Conservation (phyloP, 2,113 vertebrate genomes). For the Asarcornis scutulata region DNA sequence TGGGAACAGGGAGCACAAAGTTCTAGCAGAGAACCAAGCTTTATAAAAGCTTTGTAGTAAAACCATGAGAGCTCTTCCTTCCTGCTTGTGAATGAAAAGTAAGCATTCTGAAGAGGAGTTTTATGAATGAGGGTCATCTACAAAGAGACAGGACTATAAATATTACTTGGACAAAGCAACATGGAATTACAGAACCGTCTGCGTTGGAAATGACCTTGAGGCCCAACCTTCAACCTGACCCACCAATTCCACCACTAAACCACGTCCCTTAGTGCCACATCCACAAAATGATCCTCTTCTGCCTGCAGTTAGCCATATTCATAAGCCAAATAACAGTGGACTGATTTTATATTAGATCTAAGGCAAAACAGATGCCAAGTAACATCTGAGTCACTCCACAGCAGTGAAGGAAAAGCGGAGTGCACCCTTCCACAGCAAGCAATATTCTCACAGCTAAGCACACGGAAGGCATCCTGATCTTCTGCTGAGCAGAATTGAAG, state of each 20-base stretch:
- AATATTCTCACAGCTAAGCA: not conserved
- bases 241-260: not conserved
- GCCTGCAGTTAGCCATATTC: not conserved
- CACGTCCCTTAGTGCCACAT: not conserved
- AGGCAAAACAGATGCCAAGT: not conserved
- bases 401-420: not conserved
- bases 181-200: not conserved
- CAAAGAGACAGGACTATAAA: not conserved
- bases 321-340: not conserved
- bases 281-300: not conserved
- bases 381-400: not conserved
- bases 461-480: not conserved
- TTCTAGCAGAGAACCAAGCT: not conserved
- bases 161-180: not conserved
- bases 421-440: not conserved
- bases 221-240: not conserved
- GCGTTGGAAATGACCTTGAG: not conserved
- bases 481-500: not conserved
- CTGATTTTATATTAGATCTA: not conserved
- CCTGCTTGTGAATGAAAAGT: not conserved
- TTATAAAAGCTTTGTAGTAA: not conserved
- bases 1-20: slow-evolving; percentile 1
- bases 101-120: not conserved
- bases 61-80: not conserved
- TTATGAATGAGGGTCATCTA: not conserved